Evolutionary conservation across 2,113 vertebrate species (phyloP), one percentile per base, ranked within the genome.

Genomic region (Dissostichus mawsoni): DNA sequence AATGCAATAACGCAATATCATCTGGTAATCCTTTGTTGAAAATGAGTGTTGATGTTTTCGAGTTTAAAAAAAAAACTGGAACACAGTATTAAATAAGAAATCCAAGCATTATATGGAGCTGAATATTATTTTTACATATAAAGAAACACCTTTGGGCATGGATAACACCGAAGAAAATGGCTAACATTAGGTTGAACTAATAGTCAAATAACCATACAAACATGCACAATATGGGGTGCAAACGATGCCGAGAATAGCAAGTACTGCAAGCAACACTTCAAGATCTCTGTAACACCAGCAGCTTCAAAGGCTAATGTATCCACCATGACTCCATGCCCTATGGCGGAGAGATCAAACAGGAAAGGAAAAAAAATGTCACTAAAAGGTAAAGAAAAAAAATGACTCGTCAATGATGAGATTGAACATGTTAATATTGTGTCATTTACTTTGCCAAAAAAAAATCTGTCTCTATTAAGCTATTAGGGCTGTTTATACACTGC

Each of bases 301-400:
- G 76, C 71, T 77, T 81, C 67, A 90, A 84, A 86, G 74, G 23
- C 59, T 66, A 69, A 74, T 80, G 17, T 44, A 72, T 70, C 36
- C 56, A 55, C 73, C 82, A 64, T 79, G 69, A 79, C 74, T 50
- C 36, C 52, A 12, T 78, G 50, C 29, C 67, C 71, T 47, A 69
- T 71, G 69, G 63, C 25, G 12, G 6, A 17, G n/a, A 75, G 77
- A 81, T 81, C 59, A 79, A 84, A 78, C 68, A 29, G 51, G 20
- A 68, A 41, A 23, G 36, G 17, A 58, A 83, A 78, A 65, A 20
- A 20, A 20, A 57, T 18, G 14, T 83, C 53, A 64, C 36, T 25
- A 16, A 41, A 16, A 68, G 63, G 69, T 66, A 61, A 56, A 45
- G 23, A 20, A 41, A 12, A 65, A 45, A 47, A 50, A 18, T 16